Conservation (phyloP, 2,888 invertebrate genomes). For the Drosophila lutescens region DNA sequence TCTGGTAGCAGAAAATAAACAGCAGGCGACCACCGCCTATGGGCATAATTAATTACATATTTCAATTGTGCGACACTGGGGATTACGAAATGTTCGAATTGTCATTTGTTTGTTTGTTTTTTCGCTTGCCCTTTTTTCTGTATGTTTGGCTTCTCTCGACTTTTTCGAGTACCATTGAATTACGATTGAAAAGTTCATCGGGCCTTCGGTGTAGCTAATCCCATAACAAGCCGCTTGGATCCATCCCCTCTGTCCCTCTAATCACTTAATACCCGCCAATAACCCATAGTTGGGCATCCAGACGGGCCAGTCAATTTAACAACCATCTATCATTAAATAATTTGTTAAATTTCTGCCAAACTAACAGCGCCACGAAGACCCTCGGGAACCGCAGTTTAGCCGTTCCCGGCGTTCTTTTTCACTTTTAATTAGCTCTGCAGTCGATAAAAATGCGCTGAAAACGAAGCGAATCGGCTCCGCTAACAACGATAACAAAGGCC, state of each 20-base stretch:
- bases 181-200: conserved; percentile 33
- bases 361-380: conserved; percentile 69
- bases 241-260: conserved; percentile 20
- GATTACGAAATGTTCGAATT: conserved; percentile 67
- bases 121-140: conserved; percentile 37
- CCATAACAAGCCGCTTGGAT: conserved; percentile 30
- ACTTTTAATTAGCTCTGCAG: conserved; percentile 77
- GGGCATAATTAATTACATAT: conserved; percentile 55
- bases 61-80: conserved; percentile 77
- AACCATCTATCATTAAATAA: conserved; percentile 79
- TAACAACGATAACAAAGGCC: conserved; percentile 18
- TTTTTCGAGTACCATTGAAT: conserved; percentile 27
- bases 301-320: conserved; percentile 68
- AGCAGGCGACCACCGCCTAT: conserved; percentile 67
- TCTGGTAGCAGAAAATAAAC: conserved; percentile 73
- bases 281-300: conserved; percentile 45
- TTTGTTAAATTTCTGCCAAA: conserved; percentile 74
- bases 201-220: conserved; percentile 18
- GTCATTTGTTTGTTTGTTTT: conserved; percentile 41
- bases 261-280: conserved; percentile 66
- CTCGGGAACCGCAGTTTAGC: conserved; percentile 29
- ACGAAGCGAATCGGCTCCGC: conserved; percentile 50
- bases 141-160: conserved; percentile 1
- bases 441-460: conserved; percentile 75
- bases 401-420: conserved; percentile 49